Percentiles rank a stretch among this genome's conserved stretches.
phyloP scores from a whole-genome alignment of 1,140 invertebrate genomes.

The Lasioglossum baleicum region DNA sequence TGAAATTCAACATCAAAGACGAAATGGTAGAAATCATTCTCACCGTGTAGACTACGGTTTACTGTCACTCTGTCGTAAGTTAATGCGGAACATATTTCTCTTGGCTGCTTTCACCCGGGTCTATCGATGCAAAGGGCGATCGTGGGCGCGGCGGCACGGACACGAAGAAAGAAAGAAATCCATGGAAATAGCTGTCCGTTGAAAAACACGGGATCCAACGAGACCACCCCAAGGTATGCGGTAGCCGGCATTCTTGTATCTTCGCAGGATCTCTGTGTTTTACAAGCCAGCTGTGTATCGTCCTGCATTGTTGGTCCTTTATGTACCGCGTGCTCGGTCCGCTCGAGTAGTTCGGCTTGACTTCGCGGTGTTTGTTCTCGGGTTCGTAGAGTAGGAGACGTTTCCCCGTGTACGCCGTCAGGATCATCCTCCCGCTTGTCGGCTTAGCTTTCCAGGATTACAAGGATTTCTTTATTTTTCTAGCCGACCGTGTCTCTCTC shows the following conservation, averaged over 20 bases:
- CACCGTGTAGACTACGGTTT: too few relatives aligned
- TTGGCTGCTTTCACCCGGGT: background rate
- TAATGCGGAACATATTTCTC: background rate
- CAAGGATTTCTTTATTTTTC: slow-evolving; percentile 70
- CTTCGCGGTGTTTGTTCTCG: slow-evolving; percentile 65
- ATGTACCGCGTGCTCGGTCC: slow-evolving; percentile 60
- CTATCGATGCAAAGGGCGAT: background rate
- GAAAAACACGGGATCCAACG: slow-evolving; percentile 13
- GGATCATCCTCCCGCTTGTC: slow-evolving; percentile 67
- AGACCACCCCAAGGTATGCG: slow-evolving; percentile 34
- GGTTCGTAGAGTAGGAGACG: slow-evolving; percentile 43
- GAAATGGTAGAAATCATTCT: too few relatives aligned
- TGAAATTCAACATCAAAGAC: too few relatives aligned
- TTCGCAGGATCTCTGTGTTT: slow-evolving; percentile 78
- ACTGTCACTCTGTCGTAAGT: too few relatives aligned
- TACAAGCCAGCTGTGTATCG: slow-evolving; percentile 77
- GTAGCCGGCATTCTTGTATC: slow-evolving; percentile 65
- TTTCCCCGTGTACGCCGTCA: slow-evolving; percentile 46
- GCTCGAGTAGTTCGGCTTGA: slow-evolving; percentile 70
- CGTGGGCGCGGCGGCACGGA: background rate
- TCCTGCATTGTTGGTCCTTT: slow-evolving; percentile 75
- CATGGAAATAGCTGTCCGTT: background rate
- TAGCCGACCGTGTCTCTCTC: background rate
- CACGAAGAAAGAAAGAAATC: background rate
- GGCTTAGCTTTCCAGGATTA: slow-evolving; percentile 73